Base-by-base conservation (phyloP, 2,797 vertebrate species). In the Enoplosus armatus region DNA sequence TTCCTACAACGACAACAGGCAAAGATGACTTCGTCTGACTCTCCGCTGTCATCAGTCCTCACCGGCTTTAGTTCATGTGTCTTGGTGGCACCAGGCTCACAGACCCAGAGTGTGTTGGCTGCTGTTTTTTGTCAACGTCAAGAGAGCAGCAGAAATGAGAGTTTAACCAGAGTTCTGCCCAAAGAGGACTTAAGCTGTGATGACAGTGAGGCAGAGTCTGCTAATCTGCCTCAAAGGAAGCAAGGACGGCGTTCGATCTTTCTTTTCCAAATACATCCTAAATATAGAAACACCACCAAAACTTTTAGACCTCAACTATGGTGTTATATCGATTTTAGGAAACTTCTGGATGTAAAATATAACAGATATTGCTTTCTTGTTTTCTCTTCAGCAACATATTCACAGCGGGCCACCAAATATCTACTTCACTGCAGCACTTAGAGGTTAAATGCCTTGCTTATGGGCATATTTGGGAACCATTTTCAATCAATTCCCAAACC, bases 401-500 rank as follows among this genome's bases (percentile, higher is more conserved):
- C 10, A 37, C 24, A 35, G 12, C 35, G 24, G 47, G 18, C 68
- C 60, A n/a, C 70, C 14, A 50, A 55, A 33, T 35, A 67, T 48
- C 39, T n/a, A 1, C 33, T 7, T 24, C 53, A 68, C 59, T 39
- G 70, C 16, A 56, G 58, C 64, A 60, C 70, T 60, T 8, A 47
- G 41, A 35, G 60, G 24, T 69, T 77, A 79, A 87, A 78, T n/a
- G 62, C 77, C 15, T 84, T 59, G 47, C 76, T 77, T 56, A 20
- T 39, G 63, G 73, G 63, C 60, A 77, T 58, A 65, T 78, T 78
- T 54, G 41, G 50, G 48, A 70, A 56, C 22, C 1, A 45, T 80
- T 88, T 84, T 75, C 64, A 72, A 79, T 85, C 79, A 71, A 47
- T 79, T 68, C 69, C 73, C 64, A 67, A 73, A 69, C 72, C 77